Percentiles rank a stretch among this genome's conserved stretches.
These are phyloP conservation scores for Ammodytes marinus DNA, from an alignment of 2,113 vertebrate genomes.

Conservation along the genomic window DNA sequence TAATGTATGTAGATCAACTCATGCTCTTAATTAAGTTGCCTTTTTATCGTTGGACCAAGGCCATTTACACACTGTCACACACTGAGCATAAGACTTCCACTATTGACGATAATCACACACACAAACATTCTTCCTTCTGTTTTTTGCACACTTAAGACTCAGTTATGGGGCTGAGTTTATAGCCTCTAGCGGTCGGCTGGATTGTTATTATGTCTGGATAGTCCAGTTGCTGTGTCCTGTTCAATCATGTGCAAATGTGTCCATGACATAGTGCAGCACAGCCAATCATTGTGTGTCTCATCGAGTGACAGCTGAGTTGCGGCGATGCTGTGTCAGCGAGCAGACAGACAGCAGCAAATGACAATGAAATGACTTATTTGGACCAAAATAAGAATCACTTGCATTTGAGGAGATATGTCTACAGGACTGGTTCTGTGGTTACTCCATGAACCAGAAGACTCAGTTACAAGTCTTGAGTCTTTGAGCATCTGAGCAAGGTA, in stretches of 20 bases:
- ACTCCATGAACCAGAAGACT: constrained; percentile 30
- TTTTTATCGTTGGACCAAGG: neutral
- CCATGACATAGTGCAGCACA: constrained; percentile 55
- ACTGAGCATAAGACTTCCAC: neutral
- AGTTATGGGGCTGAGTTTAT: constrained; percentile 30
- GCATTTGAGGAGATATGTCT: constrained; percentile 18
- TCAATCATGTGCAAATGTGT: constrained; percentile 60
- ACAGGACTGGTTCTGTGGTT: constrained; percentile 13
- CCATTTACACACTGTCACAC: neutral
- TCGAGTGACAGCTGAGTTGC: constrained; percentile 57
- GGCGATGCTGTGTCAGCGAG: constrained; percentile 48
- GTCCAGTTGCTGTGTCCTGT: constrained; percentile 53
- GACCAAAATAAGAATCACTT: constrained; percentile 14
- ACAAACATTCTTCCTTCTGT: neutral
- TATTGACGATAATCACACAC: constrained; percentile 4
- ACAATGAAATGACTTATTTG: constrained; percentile 11
- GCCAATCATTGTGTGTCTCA: constrained; percentile 53
- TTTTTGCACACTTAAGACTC: neutral
- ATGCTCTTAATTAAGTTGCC: neutral
- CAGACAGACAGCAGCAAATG: constrained; percentile 27
- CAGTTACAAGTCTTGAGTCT: constrained; percentile 37
- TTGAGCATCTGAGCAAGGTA: constrained; percentile 45
- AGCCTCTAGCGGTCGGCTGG: constrained; percentile 44
- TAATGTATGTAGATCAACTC: neutral
- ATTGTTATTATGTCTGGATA: constrained; percentile 39